Conservation (phyloP, 2,113 vertebrate species). For the Pseudonaja textilis region DNA sequence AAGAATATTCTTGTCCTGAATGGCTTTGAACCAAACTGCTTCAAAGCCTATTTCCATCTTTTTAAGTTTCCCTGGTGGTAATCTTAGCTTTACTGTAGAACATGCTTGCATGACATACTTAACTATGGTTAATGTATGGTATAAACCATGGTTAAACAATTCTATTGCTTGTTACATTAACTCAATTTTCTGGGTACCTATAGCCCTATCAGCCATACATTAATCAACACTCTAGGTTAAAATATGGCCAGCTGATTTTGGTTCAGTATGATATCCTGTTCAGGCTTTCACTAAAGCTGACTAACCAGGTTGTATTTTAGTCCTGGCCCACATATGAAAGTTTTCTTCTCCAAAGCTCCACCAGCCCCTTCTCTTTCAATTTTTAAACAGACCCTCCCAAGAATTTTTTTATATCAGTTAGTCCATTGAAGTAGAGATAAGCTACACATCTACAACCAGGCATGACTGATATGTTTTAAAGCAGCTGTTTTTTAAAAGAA, state of each 20-base stretch:
- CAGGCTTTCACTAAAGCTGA: background rate
- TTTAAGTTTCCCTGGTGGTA: too few species aligned
- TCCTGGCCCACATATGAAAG: background rate
- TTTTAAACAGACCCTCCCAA: background rate
- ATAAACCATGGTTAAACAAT: background rate
- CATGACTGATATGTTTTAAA: background rate
- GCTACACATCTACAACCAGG: background rate
- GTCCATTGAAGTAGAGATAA: background rate
- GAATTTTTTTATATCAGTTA: background rate
- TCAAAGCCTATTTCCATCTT: background rate
- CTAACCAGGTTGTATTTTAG: background rate
- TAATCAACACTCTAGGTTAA: background rate
- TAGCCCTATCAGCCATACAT: background rate
- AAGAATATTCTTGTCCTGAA: background rate
- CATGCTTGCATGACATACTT: background rate
- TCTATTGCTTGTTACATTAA: background rate
- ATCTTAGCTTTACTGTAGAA: too few species aligned
- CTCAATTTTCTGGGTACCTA: background rate
- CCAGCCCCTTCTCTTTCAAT: too few species aligned
- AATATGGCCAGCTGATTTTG: background rate
- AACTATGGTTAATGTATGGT: background rate
- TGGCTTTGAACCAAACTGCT: background rate
- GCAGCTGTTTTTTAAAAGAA: background rate
- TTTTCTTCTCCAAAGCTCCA: background rate
- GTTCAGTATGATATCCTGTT: background rate